Evolutionary conservation across 2,797 vertebrate genomes (phyloP), one percentile per base, ranked within the genome.

Genomic region (Orientallactaga sibirica): DNA sequence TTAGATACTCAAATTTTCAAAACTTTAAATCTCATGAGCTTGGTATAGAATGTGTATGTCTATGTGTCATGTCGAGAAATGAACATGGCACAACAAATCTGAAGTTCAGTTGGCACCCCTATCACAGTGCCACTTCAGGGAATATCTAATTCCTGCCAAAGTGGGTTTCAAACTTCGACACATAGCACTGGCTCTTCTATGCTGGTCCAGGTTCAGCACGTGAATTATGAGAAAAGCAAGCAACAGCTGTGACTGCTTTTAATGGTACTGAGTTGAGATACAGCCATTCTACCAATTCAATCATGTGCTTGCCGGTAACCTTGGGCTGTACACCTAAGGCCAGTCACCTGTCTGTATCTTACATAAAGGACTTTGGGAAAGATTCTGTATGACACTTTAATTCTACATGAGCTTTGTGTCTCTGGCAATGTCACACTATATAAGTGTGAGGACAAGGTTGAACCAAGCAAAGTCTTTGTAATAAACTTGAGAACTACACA

Each of bases 401-500:
- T 86, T 86, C 27, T 75, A 67, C 29, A 11, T 18, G 90, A 90
- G 48, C 37, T 18, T 41, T 93, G 19, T 29, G 12, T 86, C 37
- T 95, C 37, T 14, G 12, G 25, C 81, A 91, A 66, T 5, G n/a
- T 79, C 52, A 92, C 41, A 71, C 12, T 68, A 90, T 22, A 22
- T 19, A 92, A 27, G 48, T n/a, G 2, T 43, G 41, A 86, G 27
- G 77, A 81, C 16, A 12, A 33, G 64, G 48, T 4, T 71, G 16
- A 93, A 89, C 77, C 43, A 93, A 0, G 2, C 58, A 75, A 94
- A 90, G 22, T 73, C 16, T 74, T 75, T 79, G 24, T 62, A 78
- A 66, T n/a, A 79, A 92, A 74, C 64, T 79, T 15, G 84, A 15
- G 48, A 91, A 93, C 25, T 86, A 93, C 58, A 86, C 67, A 95